phyloP scores from a whole-genome alignment of 2,797 vertebrate species.

The Stomatorhinus walkeri region DNA sequence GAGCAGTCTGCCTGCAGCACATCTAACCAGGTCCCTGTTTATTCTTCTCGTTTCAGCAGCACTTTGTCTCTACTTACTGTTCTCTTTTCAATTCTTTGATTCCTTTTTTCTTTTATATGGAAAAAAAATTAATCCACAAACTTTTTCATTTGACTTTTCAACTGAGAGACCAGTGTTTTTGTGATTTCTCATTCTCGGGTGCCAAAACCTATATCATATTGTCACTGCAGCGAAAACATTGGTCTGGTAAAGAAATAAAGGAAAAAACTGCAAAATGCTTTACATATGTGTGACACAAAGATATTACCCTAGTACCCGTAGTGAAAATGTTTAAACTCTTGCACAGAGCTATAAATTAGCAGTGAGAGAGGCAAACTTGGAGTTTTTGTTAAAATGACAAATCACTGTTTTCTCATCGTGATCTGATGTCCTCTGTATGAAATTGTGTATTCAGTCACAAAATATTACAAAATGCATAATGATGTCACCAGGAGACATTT shows the following conservation, averaged over 20 bases:
- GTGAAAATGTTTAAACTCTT: neutral
- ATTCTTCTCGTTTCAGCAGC: neutral
- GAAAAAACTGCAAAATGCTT: neutral
- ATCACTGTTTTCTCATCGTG: neutral
- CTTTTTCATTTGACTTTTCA: neutral
- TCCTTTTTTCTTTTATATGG: constrained; percentile 8
- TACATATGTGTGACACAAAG: neutral
- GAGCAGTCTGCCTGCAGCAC: neutral
- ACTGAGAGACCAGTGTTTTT: neutral
- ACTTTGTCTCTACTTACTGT: neutral
- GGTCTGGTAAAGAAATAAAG: neutral
- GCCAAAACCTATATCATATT: neutral
- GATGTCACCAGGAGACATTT: neutral
- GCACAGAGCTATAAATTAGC: neutral
- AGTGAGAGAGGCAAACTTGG: neutral
- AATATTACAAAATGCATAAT: neutral
- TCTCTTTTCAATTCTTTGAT: constrained; percentile 15
- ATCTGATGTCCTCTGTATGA: neutral
- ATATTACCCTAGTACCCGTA: neutral
- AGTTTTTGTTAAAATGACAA: neutral
- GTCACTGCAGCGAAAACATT: neutral
- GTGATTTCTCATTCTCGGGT: neutral
- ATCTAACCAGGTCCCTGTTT: neutral
- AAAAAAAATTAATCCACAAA: neutral
- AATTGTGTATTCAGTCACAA: neutral